Evolutionary conservation across 53 echinoderm and acorn worm genomes (phyloP), one percentile per base, ranked within the genome.

Genomic region (Patiria pectinifera): DNA sequence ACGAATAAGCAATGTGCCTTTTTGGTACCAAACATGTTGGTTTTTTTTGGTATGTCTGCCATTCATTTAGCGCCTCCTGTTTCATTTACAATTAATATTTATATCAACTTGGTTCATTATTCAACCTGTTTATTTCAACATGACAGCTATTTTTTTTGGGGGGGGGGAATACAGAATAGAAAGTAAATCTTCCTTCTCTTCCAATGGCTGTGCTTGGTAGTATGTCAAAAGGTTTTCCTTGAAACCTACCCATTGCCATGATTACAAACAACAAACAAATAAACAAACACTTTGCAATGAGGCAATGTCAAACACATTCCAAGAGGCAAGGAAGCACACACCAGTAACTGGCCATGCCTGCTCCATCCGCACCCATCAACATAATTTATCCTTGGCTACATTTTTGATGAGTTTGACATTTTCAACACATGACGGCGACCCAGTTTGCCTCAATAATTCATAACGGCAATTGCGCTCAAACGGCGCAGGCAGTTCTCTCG

Each of bases 361-460:
- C 45, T 45, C 25, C 6, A n/a, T 10, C 78, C 14, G 4, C 59
- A 7, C 89, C 49, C 46, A 89, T 89, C 89, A 78, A 53, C 80
- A 90, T 90, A 90, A 90, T 80, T 69, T 81, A 90, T 90, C 90
- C 90, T 53, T 12, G 69, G 69, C 66, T 81, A 90, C 90, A 90
- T 90, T 90, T 80, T 90, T 80, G 90, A 90, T 90, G 90, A 90
- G 90, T 81, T 81, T 90, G 90, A 90, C 90, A 90, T 90, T 90
- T 90, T 80, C 80, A 63, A 62, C 79, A 90, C 90, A 90, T 90
- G 90, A 87, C 60, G 63, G 69, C 90, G 81, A 90, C 90, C 90
- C 90, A 90, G 80, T 90, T 90, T 90, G 90, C 80, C 90, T 90
- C 90, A 90, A 90, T 90, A 90, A 90, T 90, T 90, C 90, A 90